Evolutionary conservation across 1,140 invertebrate species (phyloP).

Genomic region (Drosophila yakuba): DNA sequence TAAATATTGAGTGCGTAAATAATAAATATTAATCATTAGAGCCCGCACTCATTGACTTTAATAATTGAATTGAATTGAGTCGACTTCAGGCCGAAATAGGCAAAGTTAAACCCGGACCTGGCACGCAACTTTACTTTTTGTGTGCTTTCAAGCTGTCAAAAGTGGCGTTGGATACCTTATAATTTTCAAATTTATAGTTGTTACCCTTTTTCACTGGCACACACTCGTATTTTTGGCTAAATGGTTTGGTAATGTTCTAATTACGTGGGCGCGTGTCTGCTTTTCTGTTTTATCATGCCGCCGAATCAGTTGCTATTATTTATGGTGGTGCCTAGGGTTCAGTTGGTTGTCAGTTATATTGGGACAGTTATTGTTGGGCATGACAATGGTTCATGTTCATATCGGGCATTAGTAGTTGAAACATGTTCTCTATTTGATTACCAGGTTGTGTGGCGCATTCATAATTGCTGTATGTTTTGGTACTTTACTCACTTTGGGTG

Average conservation of each 20-base stretch:
- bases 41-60: constrained; percentile 50
- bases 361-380: constrained; percentile 37
- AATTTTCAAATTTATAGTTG: constrained; percentile 54
- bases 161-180: constrained; percentile 57
- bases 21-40: constrained; percentile 57
- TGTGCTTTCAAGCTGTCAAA: constrained; percentile 55
- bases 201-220: constrained; percentile 22
- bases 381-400: constrained; percentile 32
- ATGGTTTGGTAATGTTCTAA: constrained; percentile 78
- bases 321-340: constrained; percentile 26
- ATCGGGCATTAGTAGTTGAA: constrained; percentile 41
- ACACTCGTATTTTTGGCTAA: constrained; percentile 57
- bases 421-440: constrained; percentile 74
- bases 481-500: background rate
- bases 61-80: constrained; percentile 39
- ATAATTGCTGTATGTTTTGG: constrained; percentile 39
- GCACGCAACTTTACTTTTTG: constrained; percentile 33
- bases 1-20: constrained; percentile 52
- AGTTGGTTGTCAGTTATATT: constrained; percentile 17
- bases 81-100: constrained; percentile 16
- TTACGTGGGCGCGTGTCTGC: constrained; percentile 79
- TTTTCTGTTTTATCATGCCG: constrained; percentile 71
- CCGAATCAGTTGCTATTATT: constrained; percentile 62
- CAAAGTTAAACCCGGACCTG: constrained; percentile 29
- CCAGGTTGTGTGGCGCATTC: constrained; percentile 51